phyloP scores from a whole-genome alignment of 2,888 invertebrate species.

The Myathropa florea region DNA sequence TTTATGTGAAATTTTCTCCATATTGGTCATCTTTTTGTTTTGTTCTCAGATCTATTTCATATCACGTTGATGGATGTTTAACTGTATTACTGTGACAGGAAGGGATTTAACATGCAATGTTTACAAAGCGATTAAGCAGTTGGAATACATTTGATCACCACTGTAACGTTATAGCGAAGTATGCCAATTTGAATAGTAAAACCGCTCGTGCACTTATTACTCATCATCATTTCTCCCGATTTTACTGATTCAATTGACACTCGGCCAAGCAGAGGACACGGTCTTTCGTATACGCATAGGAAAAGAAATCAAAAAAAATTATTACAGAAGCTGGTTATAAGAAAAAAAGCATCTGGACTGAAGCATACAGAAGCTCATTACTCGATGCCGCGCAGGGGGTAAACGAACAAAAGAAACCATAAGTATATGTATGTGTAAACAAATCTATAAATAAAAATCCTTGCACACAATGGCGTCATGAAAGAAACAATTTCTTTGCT shows the following conservation, averaged over 20 bases:
- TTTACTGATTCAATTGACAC: constrained; percentile 49
- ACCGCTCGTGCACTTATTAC: not conserved
- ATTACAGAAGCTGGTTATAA: constrained; percentile 59
- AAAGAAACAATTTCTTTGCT: constrained; percentile 38
- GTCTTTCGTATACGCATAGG: constrained; percentile 41
- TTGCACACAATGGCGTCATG: constrained; percentile 67
- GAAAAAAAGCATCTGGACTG: constrained; percentile 58
- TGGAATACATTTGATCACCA: constrained; percentile 72
- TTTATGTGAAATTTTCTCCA: not conserved
- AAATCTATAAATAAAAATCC: constrained; percentile 55
- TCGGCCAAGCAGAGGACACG: constrained; percentile 63
- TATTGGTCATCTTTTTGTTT: not conserved
- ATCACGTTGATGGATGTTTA: constrained; percentile 3
- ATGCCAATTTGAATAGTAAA: constrained; percentile 50
- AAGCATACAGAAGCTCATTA: constrained; percentile 62
- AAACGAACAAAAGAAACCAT: constrained; percentile 44
- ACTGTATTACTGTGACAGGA: constrained; percentile 32
- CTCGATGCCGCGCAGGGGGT: constrained; percentile 21
- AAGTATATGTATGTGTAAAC: constrained; percentile 8
- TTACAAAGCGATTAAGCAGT: constrained; percentile 66
- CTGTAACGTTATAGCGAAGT: constrained; percentile 72
- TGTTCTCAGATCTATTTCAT: not conserved
- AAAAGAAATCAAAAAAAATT: constrained; percentile 7
- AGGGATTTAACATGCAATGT: constrained; percentile 64
- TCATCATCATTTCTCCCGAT: not conserved